Base-by-base conservation (phyloP, 2,888 invertebrate genomes). In the Melolontha melolontha region DNA sequence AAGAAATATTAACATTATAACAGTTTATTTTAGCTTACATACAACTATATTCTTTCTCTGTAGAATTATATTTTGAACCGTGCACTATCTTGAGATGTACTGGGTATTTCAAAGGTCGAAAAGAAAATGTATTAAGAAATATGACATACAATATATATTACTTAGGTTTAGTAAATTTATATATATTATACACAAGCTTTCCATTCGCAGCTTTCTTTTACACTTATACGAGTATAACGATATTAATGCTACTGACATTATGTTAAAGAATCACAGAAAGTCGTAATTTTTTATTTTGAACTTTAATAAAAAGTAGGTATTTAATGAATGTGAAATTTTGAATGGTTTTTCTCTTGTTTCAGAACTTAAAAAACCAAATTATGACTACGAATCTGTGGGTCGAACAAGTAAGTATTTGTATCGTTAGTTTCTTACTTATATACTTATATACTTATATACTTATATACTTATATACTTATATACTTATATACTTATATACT, bases 361-460 rank as follows among this genome's bases (percentile, higher is more conserved):
- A 97, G 96, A 96, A 96, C 85, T 87, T 96, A 81, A 96, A 95
- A 86, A 95, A 96, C 83, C 96, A 96, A 86, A 96, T 96, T 80
- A 95, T 96, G 94, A 96, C 95, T 69, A 95, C 96, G 51, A 96
- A 96, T 81, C 88, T 96, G 54, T 96, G 96, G 96, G 93, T 96
- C 76, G 94, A 95, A 47, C 90, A 95, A 64, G 68, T 68, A 47
- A 64, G 64, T 63, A 27, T 11, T 17, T n/a, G 16, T 14, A 47
- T 14, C 2, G 11, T 47, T 47, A 1, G 11, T 47, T 5, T 14
- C 14, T 14, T 14, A n/a, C n/a, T n/a, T n/a, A n/a, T n/a, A n/a
- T n/a, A n/a, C n/a, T n/a, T n/a, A n/a, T n/a, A n/a, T n/a, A n/a
- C n/a, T n/a, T n/a, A n/a, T n/a, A n/a, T n/a, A n/a, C n/a, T n/a